phyloP scores from a whole-genome alignment of 1,140 invertebrate genomes.

The Akabosia matsudoensis region DNA sequence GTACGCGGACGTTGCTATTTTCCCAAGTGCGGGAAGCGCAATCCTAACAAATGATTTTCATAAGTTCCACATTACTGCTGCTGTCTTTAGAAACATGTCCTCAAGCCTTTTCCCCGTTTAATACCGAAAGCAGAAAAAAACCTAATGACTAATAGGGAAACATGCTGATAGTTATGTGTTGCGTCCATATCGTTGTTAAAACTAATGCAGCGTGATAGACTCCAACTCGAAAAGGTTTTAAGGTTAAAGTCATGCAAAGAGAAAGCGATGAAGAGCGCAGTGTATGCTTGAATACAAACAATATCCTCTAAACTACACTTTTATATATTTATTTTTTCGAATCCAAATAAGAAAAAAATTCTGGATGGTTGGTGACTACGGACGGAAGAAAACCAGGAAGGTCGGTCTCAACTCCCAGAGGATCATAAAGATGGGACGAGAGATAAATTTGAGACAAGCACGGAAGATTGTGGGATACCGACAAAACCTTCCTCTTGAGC shows the following conservation, averaged over 20 bases:
- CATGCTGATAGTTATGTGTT: not conserved
- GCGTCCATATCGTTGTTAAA: not conserved
- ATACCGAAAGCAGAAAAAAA: not conserved
- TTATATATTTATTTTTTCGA: too few species aligned
- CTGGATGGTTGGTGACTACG: not conserved
- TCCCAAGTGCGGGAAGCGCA: not conserved
- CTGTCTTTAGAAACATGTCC: not conserved
- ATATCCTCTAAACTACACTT: not conserved
- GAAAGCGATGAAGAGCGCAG: not conserved
- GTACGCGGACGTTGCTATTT: too few species aligned
- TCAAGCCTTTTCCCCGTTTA: not conserved
- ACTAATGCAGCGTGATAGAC: not conserved
- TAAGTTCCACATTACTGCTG: not conserved
- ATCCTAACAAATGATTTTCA: not conserved
- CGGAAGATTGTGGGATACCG: slow-evolving; percentile 23
- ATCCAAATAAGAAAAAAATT: too few species aligned
- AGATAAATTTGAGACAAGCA: slow-evolving; percentile 28
- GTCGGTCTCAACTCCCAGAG: not conserved
- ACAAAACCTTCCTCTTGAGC: not conserved
- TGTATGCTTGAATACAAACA: not conserved
- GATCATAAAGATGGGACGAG: slow-evolving; percentile 29
- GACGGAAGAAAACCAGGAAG: not conserved
- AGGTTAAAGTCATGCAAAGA: not conserved
- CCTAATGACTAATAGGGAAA: not conserved
- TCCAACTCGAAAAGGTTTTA: not conserved